Evolutionary conservation across 2,113 vertebrate species (phyloP).

Genomic region (Parus major): DNA sequence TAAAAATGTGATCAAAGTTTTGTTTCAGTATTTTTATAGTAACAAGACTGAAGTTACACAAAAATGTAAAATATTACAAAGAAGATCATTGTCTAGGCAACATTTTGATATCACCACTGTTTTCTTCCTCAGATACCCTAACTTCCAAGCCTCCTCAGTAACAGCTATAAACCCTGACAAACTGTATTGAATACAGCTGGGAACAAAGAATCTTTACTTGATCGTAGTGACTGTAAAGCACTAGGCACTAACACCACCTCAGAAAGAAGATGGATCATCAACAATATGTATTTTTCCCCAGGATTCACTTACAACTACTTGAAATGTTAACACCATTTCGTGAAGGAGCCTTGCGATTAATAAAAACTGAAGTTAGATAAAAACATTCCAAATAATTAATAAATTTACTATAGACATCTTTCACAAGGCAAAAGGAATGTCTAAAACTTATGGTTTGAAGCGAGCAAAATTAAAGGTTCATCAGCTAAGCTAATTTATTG

Average conservation of each 20-base stretch:
- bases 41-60: not conserved
- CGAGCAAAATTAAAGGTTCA: not conserved
- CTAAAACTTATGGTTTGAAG: not conserved
- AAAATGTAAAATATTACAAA: not conserved
- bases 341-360: not conserved
- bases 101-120: not conserved
- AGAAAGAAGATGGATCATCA: fast-evolving
- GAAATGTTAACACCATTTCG: not conserved
- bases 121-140: not conserved
- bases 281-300: not conserved
- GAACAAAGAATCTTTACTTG: not conserved
- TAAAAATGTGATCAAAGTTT: not conserved
- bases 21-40: not conserved
- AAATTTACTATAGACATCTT: not conserved
- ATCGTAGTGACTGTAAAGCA: not conserved
- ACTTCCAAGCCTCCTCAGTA: not conserved
- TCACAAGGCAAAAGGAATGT: not conserved
- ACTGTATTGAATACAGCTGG: not conserved
- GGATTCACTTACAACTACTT: not conserved
- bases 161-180: not conserved
- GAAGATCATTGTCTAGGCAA: not conserved
- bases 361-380: not conserved
- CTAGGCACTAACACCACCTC: not conserved
- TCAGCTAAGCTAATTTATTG: not conserved
- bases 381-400: not conserved